phyloP scores from a whole-genome alignment of 2,113 vertebrate genomes.

The Empidonax traillii region DNA sequence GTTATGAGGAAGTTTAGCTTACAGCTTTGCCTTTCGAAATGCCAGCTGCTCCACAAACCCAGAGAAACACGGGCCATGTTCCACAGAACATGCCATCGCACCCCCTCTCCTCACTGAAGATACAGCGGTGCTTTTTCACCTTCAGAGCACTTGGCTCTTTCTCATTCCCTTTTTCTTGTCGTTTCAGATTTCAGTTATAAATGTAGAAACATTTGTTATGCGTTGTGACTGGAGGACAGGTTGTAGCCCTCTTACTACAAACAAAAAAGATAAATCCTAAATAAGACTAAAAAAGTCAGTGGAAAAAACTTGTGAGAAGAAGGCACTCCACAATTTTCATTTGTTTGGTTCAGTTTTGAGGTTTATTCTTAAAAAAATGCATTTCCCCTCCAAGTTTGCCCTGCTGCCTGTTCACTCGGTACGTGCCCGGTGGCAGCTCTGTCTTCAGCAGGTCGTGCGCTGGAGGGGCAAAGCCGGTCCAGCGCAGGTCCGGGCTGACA shows the following conservation, averaged over 20 bases:
- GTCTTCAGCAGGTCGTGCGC: accelerated
- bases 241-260: not conserved
- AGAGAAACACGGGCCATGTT: accelerated
- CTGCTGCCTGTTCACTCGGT: accelerated
- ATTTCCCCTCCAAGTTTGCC: not conserved
- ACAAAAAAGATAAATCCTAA: not conserved
- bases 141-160: not conserved
- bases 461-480: not conserved
- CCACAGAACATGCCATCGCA: not conserved
- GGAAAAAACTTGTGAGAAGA: not conserved
- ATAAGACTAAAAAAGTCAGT: accelerated
- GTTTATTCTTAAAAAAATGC: not conserved
- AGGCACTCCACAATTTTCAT: not conserved
- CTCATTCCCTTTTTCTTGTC: not conserved
- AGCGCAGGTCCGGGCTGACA: accelerated
- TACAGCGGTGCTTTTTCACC: not conserved
- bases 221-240: not conserved
- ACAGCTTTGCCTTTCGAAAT: not conserved
- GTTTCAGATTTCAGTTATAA: accelerated
- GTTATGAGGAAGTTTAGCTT: not conserved
- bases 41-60: not conserved
- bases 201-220: not conserved
- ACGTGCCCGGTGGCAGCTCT: accelerated
- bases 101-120: too few species aligned
- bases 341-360: not conserved